phyloP scores from a whole-genome alignment of 1,140 invertebrate species.

The Drosophila lowei region DNA sequence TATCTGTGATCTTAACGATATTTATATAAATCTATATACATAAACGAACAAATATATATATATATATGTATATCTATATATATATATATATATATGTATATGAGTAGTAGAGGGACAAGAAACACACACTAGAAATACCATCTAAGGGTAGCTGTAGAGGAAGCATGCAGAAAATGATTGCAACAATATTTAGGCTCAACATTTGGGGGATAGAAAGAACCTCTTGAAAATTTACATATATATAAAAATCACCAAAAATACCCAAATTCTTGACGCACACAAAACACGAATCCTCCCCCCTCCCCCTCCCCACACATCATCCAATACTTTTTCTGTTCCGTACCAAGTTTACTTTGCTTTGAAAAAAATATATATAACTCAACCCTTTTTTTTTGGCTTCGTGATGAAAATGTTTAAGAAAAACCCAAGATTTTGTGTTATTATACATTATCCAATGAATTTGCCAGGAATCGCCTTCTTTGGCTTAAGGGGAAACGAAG shows the following conservation, averaged over 20 bases:
- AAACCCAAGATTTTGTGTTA: slow-evolving; percentile 26
- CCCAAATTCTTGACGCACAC: slow-evolving; percentile 21
- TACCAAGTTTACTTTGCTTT: slow-evolving; percentile 73
- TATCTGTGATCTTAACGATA: slow-evolving; percentile 83
- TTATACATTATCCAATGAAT: slow-evolving; percentile 7
- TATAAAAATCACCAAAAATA: neutral
- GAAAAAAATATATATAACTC: slow-evolving; percentile 6
- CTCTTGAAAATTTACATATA: too few species aligned
- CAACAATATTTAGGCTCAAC: slow-evolving; percentile 24
- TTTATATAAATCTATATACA: slow-evolving; percentile 67
- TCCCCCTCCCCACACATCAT: neutral
- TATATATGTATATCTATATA: slow-evolving; percentile 69
- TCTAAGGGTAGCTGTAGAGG: slow-evolving; percentile 39
- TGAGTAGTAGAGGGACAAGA: slow-evolving; percentile 49
- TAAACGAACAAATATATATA: slow-evolving; percentile 26
- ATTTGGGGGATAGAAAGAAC: neutral
- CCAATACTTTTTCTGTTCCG: slow-evolving; percentile 1
- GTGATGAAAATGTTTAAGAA: neutral
- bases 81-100: slow-evolving; percentile 47
- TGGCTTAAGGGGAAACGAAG: slow-evolving; percentile 25
- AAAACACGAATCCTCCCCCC: too few species aligned
- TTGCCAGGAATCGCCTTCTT: slow-evolving; percentile 32
- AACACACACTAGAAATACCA: slow-evolving; percentile 38
- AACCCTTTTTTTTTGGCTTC: slow-evolving; percentile 16
- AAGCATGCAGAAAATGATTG: slow-evolving; percentile 4